Conservation (phyloP, 2,888 invertebrate genomes). For the Neuroscelio doddi region DNA sequence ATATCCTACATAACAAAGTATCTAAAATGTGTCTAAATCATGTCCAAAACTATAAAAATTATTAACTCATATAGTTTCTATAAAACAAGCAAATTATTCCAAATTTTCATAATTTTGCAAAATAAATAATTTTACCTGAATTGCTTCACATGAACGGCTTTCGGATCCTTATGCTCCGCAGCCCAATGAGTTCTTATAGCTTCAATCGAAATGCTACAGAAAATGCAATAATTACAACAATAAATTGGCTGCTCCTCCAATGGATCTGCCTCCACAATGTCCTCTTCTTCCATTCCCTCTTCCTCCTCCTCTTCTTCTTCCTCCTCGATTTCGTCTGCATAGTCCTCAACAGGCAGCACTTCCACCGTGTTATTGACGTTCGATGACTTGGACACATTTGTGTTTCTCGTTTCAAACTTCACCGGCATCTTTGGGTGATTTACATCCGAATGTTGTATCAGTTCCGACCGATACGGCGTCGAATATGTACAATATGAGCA, state of each 20-base stretch:
- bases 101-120: too few relatives aligned
- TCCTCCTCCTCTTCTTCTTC: conserved; percentile 22
- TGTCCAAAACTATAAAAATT: too few relatives aligned
- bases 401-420: conserved; percentile 41
- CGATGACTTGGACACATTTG: neutral
- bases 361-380: conserved; percentile 13
- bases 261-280: neutral
- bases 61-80: too few relatives aligned
- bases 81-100: too few relatives aligned
- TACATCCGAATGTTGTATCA: conserved; percentile 61
- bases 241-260: conserved; percentile 47
- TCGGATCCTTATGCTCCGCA: conserved; percentile 52
- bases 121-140: conserved; percentile 17
- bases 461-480: conserved; percentile 54
- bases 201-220: conserved; percentile 55
- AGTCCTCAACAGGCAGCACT: conserved; percentile 44
- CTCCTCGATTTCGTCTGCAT: conserved; percentile 53
- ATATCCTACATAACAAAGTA: too few relatives aligned
- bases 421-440: conserved; percentile 60
- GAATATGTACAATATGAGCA: conserved; percentile 65
- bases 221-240: conserved; percentile 60
- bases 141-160: conserved; percentile 7
- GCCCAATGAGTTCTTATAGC: conserved; percentile 61
- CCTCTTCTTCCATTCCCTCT: conserved; percentile 8
- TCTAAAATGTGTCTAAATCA: too few relatives aligned